Conservation (phyloP, 1,140 invertebrate species). For the Teleogryllus occipitalis region DNA sequence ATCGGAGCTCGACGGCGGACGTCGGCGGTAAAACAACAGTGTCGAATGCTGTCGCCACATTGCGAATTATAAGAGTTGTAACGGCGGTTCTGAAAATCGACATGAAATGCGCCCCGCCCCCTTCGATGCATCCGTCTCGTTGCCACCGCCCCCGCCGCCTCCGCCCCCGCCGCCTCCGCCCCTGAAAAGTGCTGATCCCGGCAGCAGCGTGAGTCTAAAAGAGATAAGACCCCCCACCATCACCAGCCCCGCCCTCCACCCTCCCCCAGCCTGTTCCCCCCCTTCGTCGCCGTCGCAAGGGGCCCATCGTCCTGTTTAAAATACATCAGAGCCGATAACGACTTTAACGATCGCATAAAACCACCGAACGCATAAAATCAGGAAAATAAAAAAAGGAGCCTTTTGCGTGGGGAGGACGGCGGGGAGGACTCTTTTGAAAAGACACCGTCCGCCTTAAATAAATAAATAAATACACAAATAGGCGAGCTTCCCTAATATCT, state of each 20-base stretch:
- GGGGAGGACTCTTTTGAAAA: background rate
- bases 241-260: no score
- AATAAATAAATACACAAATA: background rate
- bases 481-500: background rate
- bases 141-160: background rate
- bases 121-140: background rate
- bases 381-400: background rate
- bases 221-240: background rate
- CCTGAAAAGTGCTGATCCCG: background rate
- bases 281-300: background rate
- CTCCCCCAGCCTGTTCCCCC: no score
- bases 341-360: conserved; percentile 5
- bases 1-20: no score
- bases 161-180: no score
- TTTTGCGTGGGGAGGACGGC: background rate
- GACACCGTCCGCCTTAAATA: background rate
- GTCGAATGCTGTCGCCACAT: background rate
- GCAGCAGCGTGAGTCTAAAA: background rate
- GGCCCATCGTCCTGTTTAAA: background rate
- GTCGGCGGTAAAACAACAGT: background rate
- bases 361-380: background rate
- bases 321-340: conserved; percentile 3
- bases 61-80: background rate
- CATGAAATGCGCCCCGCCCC: background rate
- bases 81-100: background rate